Evolutionary conservation across 2,797 vertebrate species (phyloP).

Genomic region (Rhodeus uyekii): DNA sequence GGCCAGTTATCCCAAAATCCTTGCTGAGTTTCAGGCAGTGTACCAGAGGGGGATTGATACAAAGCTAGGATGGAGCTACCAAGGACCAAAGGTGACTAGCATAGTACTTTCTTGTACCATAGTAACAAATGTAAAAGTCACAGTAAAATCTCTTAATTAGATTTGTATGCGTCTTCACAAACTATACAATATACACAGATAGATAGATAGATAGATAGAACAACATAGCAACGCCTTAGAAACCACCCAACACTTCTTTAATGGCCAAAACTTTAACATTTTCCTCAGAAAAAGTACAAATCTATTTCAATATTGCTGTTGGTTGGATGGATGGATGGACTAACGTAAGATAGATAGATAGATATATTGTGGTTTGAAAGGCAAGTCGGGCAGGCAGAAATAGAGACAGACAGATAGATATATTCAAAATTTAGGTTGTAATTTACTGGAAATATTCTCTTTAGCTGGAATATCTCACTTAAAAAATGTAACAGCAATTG

Average conservation of each 20-base stretch:
- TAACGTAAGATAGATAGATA: not conserved
- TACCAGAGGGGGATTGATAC: constrained; percentile 76
- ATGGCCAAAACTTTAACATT: not conserved
- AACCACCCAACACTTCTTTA: not conserved
- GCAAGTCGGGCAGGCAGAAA: too few species aligned
- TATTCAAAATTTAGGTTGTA: not conserved
- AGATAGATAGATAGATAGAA: not conserved
- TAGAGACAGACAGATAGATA: not conserved
- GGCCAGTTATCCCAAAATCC: constrained; percentile 78
- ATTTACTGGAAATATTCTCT: not conserved
- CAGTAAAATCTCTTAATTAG: not conserved
- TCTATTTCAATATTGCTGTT: too few species aligned
- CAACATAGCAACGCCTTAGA: not conserved
- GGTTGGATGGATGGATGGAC: not conserved
- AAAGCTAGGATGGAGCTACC: constrained; percentile 75
- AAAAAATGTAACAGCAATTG: not conserved
- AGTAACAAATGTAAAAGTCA: not conserved
- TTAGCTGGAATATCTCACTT: not conserved
- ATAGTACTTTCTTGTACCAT: too few species aligned
- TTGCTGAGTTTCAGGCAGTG: constrained; percentile 82
- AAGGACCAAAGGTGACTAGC: constrained; percentile 75
- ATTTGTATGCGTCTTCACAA: not conserved
- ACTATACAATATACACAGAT: not conserved
- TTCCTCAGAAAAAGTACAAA: too few species aligned
- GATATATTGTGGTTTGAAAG: too few species aligned